A percentile compares a stretch with the other conserved stretches of the same genome.
Conservation (phyloP, 2,888 invertebrate species). For the Synergus laeviventris region DNA sequence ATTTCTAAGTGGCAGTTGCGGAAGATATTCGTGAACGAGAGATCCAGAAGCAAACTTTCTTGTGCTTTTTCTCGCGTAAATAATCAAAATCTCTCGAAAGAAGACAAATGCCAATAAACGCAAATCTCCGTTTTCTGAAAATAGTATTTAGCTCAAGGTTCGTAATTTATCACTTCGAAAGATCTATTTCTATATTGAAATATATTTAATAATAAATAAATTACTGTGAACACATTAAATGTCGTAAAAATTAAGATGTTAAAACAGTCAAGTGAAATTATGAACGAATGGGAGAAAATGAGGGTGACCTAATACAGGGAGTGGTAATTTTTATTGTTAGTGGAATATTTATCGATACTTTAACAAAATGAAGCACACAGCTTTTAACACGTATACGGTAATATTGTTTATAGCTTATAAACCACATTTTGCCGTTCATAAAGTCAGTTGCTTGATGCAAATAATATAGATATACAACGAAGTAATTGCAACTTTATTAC, state of each 20-base stretch:
- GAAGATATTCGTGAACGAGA: background rate
- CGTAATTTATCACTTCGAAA: background rate
- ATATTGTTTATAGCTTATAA: no score
- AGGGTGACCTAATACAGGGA: no score
- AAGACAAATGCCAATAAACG: background rate
- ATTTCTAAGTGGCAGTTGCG: background rate
- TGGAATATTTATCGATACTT: no score
- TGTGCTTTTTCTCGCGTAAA: conserved; percentile 4
- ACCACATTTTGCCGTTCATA: background rate
- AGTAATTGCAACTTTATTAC: background rate
- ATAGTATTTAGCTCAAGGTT: conserved; percentile 10
- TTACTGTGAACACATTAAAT: no score
- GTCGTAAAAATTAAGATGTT: no score
- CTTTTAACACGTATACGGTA: no score
- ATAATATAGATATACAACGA: background rate
- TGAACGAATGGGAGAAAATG: no score
- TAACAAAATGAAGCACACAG: no score
- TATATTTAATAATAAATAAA: no score
- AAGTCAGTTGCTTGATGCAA: background rate
- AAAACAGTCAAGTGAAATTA: no score
- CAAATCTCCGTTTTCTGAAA: background rate
- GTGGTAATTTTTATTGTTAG: no score
- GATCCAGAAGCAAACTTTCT: background rate
- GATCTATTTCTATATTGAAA: background rate
- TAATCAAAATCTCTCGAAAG: background rate